These are phyloP conservation scores for Characodon lateralis DNA, from an alignment of 2,797 vertebrate species.

Conservation along the genomic window DNA sequence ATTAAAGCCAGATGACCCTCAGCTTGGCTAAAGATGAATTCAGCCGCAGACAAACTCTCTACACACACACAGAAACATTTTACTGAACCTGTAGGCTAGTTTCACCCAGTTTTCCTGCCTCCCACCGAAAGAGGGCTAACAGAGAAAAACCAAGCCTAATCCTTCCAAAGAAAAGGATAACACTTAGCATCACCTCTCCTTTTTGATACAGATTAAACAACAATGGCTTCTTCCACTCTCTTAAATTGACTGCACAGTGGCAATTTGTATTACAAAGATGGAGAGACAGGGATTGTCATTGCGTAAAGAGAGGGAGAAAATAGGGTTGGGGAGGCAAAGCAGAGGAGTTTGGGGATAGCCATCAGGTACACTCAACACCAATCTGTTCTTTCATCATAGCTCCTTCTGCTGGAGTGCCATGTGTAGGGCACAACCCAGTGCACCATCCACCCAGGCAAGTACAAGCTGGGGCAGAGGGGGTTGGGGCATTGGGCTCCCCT, in stretches of 20 bases:
- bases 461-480: conserved; percentile 23
- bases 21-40: conserved; percentile 60
- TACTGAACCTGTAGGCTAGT: conserved; percentile 30
- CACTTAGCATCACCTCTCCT: conserved; percentile 74
- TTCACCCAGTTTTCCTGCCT: conserved; percentile 44
- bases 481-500: conserved; percentile 50
- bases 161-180: conserved; percentile 69
- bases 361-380: conserved; percentile 79
- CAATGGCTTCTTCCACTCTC: conserved; percentile 72
- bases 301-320: conserved; percentile 46
- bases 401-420: conserved; percentile 75
- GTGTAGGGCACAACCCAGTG: conserved; percentile 44
- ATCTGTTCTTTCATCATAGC: conserved; percentile 79
- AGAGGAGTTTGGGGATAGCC: conserved; percentile 60
- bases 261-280: conserved; percentile 77
- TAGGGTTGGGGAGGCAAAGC: conserved; percentile 33
- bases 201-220: conserved; percentile 74
- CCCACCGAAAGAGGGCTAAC: conserved; percentile 55
- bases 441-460: conserved; percentile 57
- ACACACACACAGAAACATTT: conserved; percentile 11
- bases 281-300: conserved; percentile 69
- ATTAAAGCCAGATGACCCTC: conserved; percentile 74
- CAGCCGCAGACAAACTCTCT: conserved; percentile 42
- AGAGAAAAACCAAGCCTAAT: conserved; percentile 63
- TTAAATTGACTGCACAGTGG: conserved; percentile 74